Conservation (phyloP, 1,140 invertebrate species). For the Platorchestia sp. region DNA sequence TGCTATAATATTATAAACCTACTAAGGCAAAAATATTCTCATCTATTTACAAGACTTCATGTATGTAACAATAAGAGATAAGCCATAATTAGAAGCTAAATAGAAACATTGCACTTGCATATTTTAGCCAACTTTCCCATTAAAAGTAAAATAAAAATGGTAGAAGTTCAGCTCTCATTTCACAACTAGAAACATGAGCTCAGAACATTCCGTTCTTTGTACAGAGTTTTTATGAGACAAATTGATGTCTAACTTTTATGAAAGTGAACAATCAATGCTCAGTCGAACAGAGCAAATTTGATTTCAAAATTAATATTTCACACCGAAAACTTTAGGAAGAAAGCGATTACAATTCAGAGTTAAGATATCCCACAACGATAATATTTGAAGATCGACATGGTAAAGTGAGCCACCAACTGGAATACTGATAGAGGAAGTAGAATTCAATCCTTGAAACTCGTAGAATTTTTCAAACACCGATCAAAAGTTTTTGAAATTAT, state of each 20-base stretch:
- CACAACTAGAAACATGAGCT: not conserved
- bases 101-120: slow-evolving; percentile 1
- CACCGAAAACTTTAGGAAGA: too few relatives aligned
- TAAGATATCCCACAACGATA: too few relatives aligned
- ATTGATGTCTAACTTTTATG: not conserved
- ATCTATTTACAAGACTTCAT: not conserved
- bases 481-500: too few relatives aligned
- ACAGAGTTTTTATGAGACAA: not conserved
- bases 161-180: not conserved
- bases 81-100: not conserved
- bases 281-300: not conserved
- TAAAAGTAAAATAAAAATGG: not conserved
- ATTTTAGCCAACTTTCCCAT: not conserved
- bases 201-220: not conserved
- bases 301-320: too few relatives aligned
- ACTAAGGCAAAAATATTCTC: not conserved
- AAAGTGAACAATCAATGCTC: not conserved
- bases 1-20: not conserved
- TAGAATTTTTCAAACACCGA: too few relatives aligned
- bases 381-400: too few relatives aligned
- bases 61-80: not conserved
- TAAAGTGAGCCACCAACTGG: too few relatives aligned
- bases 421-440: too few relatives aligned
- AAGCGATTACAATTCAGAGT: too few relatives aligned
- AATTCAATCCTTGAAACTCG: not conserved